Evolutionary conservation across 1,140 invertebrate species (phyloP).

Genomic region (Caenorhabditis latens): DNA sequence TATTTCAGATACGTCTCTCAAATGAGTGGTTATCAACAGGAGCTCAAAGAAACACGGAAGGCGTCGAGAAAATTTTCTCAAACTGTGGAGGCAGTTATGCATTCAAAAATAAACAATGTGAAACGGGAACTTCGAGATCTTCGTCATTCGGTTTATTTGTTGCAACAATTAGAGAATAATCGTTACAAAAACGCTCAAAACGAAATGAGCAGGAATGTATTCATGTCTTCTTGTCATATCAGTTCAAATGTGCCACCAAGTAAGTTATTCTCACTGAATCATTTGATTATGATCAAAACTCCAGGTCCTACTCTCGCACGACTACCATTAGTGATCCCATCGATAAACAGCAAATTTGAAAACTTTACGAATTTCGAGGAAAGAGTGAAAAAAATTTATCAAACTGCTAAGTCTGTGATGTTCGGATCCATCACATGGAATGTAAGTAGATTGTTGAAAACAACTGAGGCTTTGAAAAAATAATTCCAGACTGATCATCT

Average conservation of each 20-base stretch:
- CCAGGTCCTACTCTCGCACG: slow-evolving; percentile 1
- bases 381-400: slow-evolving; percentile 23
- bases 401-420: slow-evolving; percentile 35
- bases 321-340: neutral
- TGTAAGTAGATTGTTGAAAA: neutral
- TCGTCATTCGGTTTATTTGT: neutral
- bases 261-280: neutral
- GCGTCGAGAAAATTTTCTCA: neutral
- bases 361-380: slow-evolving; percentile 23
- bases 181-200: slow-evolving; percentile 23
- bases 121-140: slow-evolving; percentile 28
- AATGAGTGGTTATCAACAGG: slow-evolving; percentile 45
- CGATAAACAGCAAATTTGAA: neutral
- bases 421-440: slow-evolving; percentile 34
- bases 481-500: slow-evolving; percentile 23
- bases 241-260: slow-evolving; percentile 45
- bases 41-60: slow-evolving; percentile 22
- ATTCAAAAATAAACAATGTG: slow-evolving; percentile 16
- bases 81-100: slow-evolving; percentile 3
- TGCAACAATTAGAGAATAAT: slow-evolving; percentile 34
- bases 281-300: neutral
- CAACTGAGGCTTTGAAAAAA: too few species aligned
- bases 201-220: slow-evolving; percentile 27
- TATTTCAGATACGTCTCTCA: slow-evolving; percentile 15
- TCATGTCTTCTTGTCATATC: slow-evolving; percentile 39